Conservation (phyloP, 2,888 invertebrate genomes). For the Ochropacha duplaris region DNA sequence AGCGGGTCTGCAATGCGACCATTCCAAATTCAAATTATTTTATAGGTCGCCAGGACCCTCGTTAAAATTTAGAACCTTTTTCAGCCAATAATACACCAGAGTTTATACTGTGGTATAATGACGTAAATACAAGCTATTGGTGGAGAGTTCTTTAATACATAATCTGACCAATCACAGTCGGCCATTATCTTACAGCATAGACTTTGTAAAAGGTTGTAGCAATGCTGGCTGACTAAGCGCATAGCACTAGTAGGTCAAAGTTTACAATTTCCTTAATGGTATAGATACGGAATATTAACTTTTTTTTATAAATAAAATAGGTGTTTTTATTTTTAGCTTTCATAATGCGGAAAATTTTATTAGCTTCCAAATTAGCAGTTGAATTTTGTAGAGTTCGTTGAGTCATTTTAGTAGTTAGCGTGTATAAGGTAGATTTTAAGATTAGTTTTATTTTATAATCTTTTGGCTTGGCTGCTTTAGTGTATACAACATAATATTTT, state of each 20-base stretch:
- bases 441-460: too few relatives aligned
- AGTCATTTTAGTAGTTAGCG: too few relatives aligned
- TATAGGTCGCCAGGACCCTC: not conserved
- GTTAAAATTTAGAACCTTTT: not conserved
- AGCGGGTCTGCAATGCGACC: constrained; percentile 7
- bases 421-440: too few relatives aligned
- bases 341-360: too few relatives aligned
- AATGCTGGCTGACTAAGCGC: too few relatives aligned
- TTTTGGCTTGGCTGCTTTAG: too few relatives aligned
- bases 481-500: too few relatives aligned
- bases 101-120: too few relatives aligned
- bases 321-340: too few relatives aligned
- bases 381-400: too few relatives aligned
- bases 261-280: not conserved
- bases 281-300: not conserved
- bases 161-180: constrained; percentile 1
- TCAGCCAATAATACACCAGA: constrained; percentile 1
- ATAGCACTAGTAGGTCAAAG: not conserved
- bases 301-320: not conserved
- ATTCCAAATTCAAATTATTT: constrained; percentile 5
- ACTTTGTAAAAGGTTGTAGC: too few relatives aligned
- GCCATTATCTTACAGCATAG: not conserved
- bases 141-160: not conserved
- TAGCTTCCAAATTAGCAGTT: too few relatives aligned
- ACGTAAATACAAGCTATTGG: not conserved